phyloP scores from a whole-genome alignment of 2,113 vertebrate species.

The Ammodytes dubius region DNA sequence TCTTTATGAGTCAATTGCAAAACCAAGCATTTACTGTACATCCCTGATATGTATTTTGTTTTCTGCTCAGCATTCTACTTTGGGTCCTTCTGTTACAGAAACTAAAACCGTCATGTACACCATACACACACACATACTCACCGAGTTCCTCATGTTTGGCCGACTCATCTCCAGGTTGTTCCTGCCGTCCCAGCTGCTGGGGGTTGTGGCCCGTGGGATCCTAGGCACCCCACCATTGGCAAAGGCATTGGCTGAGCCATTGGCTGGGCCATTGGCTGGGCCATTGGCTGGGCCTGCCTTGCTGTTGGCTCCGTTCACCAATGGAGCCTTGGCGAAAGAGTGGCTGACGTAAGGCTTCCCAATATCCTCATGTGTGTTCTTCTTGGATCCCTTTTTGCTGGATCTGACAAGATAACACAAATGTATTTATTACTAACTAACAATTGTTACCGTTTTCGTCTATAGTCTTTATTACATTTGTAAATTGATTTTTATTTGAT shows the following conservation, averaged over 20 bases:
- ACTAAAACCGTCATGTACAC: neutral
- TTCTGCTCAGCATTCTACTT: neutral
- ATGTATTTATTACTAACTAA: neutral
- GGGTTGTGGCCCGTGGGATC: slow-evolving; percentile 79
- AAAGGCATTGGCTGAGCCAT: neutral
- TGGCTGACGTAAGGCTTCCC: slow-evolving; percentile 13
- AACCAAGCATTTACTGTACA: neutral
- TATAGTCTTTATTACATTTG: neutral
- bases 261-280: neutral
- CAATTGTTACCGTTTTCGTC: neutral
- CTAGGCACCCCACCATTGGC: slow-evolving; percentile 44
- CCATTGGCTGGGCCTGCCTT: neutral
- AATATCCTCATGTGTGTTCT: neutral
- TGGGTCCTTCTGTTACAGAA: neutral
- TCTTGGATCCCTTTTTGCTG: slow-evolving; percentile 55
- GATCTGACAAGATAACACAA: slow-evolving; percentile 35
- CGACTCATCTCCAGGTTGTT: slow-evolving; percentile 68
- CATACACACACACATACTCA: slow-evolving; percentile 38
- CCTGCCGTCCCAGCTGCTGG: slow-evolving; percentile 61
- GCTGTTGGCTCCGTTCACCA: neutral
- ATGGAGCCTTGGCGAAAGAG: slow-evolving; percentile 7
- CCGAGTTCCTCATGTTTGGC: slow-evolving; percentile 57
- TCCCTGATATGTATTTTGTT: neutral
- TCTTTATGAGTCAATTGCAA: neutral
- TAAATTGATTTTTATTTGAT: neutral